Percentiles rank a stretch among this genome's conserved stretches.
phyloP scores from a whole-genome alignment of 2,113 vertebrate genomes.

The Planiliza haematocheilus region DNA sequence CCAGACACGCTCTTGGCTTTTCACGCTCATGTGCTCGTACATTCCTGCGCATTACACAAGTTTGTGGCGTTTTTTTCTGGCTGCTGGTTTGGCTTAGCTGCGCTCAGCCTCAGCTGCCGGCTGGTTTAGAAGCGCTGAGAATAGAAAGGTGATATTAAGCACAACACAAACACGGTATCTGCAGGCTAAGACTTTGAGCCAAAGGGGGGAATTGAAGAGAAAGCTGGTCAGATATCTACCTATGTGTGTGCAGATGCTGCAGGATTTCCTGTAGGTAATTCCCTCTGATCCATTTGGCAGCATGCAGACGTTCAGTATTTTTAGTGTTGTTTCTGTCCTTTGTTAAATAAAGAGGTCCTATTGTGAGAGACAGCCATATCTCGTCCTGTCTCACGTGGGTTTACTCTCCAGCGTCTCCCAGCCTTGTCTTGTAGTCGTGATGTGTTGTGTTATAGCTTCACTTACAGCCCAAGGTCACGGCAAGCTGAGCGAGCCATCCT shows the following conservation, averaged over 20 bases:
- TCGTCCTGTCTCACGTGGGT: constrained; percentile 16
- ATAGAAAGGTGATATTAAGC: constrained; percentile 55
- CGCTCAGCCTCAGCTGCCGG: constrained; percentile 55
- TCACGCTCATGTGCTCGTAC: constrained; percentile 14
- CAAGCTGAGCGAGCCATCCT: constrained; percentile 2
- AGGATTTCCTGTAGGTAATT: constrained; percentile 36
- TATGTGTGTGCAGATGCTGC: neutral
- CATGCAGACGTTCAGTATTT: neutral
- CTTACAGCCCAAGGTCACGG: constrained; percentile 12
- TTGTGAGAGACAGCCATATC: neutral
- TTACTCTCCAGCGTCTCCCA: neutral
- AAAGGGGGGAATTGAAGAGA: constrained; percentile 1
- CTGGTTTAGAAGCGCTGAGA: constrained; percentile 43
- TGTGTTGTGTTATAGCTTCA: constrained; percentile 16
- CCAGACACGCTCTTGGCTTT: constrained; percentile 16
- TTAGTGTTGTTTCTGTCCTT: neutral
- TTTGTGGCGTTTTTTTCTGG: constrained; percentile 7
- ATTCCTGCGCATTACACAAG: neutral
- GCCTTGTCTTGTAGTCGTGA: neutral
- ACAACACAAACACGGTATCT: constrained; percentile 16
- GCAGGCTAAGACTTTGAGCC: constrained; percentile 9
- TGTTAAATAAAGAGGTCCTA: neutral
- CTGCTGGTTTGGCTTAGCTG: constrained; percentile 17
- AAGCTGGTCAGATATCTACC: neutral
- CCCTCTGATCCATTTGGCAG: neutral